Evolutionary conservation across 2,113 vertebrate genomes (phyloP), one percentile per base, ranked within the genome.

Genomic region (Morone chrysops): DNA sequence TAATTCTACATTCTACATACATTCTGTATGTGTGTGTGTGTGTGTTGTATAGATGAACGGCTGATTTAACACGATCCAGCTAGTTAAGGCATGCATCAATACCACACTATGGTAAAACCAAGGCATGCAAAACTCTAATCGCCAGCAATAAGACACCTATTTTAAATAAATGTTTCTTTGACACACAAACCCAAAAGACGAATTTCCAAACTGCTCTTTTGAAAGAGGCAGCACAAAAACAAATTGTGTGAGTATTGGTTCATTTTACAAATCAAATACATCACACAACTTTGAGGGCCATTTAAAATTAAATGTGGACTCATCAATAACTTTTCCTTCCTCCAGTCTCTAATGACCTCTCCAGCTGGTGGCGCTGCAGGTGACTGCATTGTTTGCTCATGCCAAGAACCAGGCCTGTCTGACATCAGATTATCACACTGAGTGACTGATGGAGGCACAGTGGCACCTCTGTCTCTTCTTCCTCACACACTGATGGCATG

Each of bases 361-460:
- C 31, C 62, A 61, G 69, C 70, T 78, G 69, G 81, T 73, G 81
- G 62, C 45, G 20, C 47, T 69, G 54, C 70, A 65, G 50, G 57
- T 5, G n/a, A 13, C 54, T 41, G 51, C 31, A 11, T 14, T 4
- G 17, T 45, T 54, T 17, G 62, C 18, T 47, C 7, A 0, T 12
- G 18, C 22, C 18, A 40, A 47, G 48, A 56, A 60, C 0, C 6
- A 41, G 16, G 6, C 40, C 45, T 12, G 20, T 7, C n/a, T 51
- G 40, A 77, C 65, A 31, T 56, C 45, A 11, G 40, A 47, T 38
- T 25, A 25, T 66, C 71, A 38, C 48, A 53, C 66, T 38, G 80
- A 73, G 65, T 51, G 65, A 69, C 41, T 61, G 69, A 77, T 74
- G 53, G 62, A 66, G 31, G 9, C 68, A 36, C 20, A 1, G 25